A percentile compares a stretch with the other conserved stretches of the same genome.
Conservation (phyloP, 2,888 invertebrate genomes). For the Monochamus alternatus region DNA sequence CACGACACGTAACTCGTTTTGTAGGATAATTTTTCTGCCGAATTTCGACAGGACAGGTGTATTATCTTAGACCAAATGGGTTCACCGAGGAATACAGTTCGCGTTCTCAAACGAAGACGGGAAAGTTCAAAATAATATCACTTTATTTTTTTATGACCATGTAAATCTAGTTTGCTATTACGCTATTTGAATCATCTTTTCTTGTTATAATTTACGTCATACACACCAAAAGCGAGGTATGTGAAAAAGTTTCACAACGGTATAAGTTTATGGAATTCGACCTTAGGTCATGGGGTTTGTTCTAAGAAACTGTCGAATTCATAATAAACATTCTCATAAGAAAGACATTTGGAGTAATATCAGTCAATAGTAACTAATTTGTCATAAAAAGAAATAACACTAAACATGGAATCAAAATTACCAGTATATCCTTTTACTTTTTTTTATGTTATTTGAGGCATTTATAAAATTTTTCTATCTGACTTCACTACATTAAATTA, state of each 20-base stretch:
- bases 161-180: constrained; percentile 6
- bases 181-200: neutral
- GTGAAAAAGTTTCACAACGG: neutral
- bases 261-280: neutral
- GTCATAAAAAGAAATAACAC: too few species aligned
- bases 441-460: too few species aligned
- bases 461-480: too few species aligned
- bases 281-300: neutral
- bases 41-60: constrained; percentile 11
- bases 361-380: too few species aligned
- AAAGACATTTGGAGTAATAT: too few species aligned
- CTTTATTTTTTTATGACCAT: neutral
- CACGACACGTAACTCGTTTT: constrained; percentile 20
- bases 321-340: too few species aligned
- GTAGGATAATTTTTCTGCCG: constrained; percentile 11
- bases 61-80: constrained; percentile 18
- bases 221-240: neutral
- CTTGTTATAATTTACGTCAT: neutral
- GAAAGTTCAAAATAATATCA: constrained; percentile 4
- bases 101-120: neutral
- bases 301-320: too few species aligned
- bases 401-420: too few species aligned
- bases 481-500: too few species aligned
- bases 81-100: neutral
- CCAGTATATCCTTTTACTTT: too few species aligned